These are phyloP conservation scores for Telmatochromis brachygnathus DNA, from an alignment of 2,113 vertebrate species.

Conservation along the genomic window DNA sequence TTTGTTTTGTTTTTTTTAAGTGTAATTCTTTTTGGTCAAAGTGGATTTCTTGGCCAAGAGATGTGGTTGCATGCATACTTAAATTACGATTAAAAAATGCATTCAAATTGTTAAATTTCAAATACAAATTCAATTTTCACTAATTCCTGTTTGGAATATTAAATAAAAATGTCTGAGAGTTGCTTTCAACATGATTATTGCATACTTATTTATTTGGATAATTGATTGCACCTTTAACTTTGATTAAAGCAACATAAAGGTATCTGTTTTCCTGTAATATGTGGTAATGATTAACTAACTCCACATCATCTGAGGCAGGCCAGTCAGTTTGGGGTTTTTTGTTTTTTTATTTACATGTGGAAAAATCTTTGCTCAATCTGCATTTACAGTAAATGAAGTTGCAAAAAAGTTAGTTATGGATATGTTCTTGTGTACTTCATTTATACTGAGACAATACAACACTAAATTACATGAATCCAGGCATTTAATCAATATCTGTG, in stretches of 20 bases:
- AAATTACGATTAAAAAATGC: neutral
- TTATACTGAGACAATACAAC: neutral
- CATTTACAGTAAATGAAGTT: neutral
- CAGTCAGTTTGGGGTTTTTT: accelerated
- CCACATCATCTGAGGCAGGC: neutral
- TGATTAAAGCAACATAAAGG: neutral
- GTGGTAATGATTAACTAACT: neutral
- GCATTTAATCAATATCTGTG: neutral
- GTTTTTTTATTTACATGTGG: neutral
- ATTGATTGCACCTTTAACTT: neutral
- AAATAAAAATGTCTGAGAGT: neutral
- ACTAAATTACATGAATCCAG: neutral
- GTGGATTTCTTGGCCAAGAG: neutral
- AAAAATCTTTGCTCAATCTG: neutral
- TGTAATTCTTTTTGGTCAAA: neutral
- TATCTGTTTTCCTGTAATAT: neutral
- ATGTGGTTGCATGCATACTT: neutral
- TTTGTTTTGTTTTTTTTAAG: accelerated
- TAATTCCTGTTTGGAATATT: neutral
- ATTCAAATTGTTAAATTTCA: neutral
- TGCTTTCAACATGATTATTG: neutral
- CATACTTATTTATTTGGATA: neutral
- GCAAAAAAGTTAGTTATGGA: neutral
- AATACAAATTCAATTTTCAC: neutral
- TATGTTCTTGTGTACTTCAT: neutral